These are phyloP conservation scores for Sphaerophoria taeniata DNA, from an alignment of 2,888 invertebrate species.

Conservation along the genomic window DNA sequence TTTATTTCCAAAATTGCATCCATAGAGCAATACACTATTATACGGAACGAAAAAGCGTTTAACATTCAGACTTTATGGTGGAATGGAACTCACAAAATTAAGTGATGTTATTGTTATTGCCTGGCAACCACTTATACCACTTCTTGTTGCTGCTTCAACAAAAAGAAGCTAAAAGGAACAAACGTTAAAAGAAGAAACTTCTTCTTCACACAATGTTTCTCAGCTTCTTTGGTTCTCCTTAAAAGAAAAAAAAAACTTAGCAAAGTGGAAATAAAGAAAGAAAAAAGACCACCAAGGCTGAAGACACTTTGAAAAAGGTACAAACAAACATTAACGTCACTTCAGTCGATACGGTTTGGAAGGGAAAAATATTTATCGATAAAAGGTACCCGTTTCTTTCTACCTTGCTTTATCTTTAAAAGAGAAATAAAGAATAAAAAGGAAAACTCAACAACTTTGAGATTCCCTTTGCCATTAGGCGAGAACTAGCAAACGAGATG, in stretches of 20 bases:
- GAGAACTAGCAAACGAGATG: slow-evolving; percentile 17
- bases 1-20: slow-evolving; percentile 32
- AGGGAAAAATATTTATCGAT: slow-evolving; percentile 39
- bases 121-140: slow-evolving; percentile 33
- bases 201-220: slow-evolving; percentile 9
- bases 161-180: slow-evolving; percentile 7
- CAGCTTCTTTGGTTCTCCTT: neutral
- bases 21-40: neutral
- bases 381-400: slow-evolving; percentile 6
- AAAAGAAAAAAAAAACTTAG: neutral
- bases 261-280: neutral
- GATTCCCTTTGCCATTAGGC: slow-evolving; percentile 28
- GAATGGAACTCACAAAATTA: slow-evolving; percentile 34
- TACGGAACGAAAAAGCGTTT: neutral
- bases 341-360: slow-evolving; percentile 24
- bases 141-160: neutral
- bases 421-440: neutral
- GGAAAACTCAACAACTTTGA: slow-evolving; percentile 6
- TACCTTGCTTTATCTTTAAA: neutral
- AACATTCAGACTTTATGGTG: slow-evolving; percentile 22
- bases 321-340: slow-evolving; percentile 49
- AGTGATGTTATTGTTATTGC: slow-evolving; percentile 50
- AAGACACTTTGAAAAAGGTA: slow-evolving; percentile 34
- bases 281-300: slow-evolving; percentile 54
- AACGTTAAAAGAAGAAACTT: too few species aligned